phyloP scores from a whole-genome alignment of 2,797 vertebrate species.

The Argyrosomus regius region DNA sequence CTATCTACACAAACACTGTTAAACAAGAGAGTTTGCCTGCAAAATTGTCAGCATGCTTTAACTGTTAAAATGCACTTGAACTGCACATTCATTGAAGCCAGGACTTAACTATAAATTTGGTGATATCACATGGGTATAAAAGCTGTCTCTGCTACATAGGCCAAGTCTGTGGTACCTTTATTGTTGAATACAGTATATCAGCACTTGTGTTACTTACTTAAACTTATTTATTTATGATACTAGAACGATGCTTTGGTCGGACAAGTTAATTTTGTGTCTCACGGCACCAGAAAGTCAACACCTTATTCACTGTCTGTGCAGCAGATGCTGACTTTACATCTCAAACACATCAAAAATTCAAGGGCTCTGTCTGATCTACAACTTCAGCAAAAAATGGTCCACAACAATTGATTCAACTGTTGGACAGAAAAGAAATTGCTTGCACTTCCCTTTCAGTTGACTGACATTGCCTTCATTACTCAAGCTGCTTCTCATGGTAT shows the following conservation, averaged over 20 bases:
- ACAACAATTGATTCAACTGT: background rate
- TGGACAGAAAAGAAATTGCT: background rate
- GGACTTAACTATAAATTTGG: background rate
- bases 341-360: background rate
- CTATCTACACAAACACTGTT: background rate
- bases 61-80: background rate
- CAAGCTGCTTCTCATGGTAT: background rate
- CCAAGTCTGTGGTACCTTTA: too few relatives aligned
- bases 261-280: background rate
- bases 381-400: slow-evolving; percentile 3
- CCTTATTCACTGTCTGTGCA: background rate
- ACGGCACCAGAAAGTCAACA: background rate
- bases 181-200: background rate
- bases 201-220: background rate
- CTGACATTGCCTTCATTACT: background rate
- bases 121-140: background rate
- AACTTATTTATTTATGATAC: background rate
- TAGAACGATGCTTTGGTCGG: background rate
- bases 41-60: slow-evolving; percentile 22
- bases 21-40: background rate
- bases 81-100: background rate
- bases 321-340: slow-evolving; percentile 1
- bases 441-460: slow-evolving; percentile 15
- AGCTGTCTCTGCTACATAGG: background rate
- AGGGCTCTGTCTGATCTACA: background rate